Base-by-base conservation (phyloP, 1,140 invertebrate species). In the Zaprionus kolodkinae region DNA sequence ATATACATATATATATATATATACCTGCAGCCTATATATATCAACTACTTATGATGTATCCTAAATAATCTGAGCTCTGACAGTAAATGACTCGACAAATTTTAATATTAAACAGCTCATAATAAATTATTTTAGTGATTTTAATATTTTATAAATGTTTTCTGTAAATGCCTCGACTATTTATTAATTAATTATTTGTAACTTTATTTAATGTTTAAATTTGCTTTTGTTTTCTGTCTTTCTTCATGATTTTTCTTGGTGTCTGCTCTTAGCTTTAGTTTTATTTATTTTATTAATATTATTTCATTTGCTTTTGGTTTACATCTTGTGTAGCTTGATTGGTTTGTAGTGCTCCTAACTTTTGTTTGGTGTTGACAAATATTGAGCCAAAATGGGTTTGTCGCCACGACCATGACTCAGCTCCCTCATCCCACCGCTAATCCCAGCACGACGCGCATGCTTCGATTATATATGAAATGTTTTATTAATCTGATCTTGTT, bases 401-500 rank as follows among this genome's bases (percentile, higher is more conserved):
- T 72, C 66, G 71, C 52, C 66, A 59, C 35, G 52, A 59, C 43
- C 60, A 70, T 52, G 52, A 63, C 36, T 60, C 52, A 62, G 74
- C 74, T 66, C 48, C 48, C 15, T 50, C 57, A 48, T 35, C 21
- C n/a, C 25, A 9, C 17, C 62, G n/a, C 3, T n/a, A 40, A 6
- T 13, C 78, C 57, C 65, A 67, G 82, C 83, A 87, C 85, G 83
- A 45, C 3, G 27, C 27, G 71, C 76, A 79, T 86, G 66, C 27
- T 21, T 15, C 12, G 11, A 33, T 9, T 9, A 6, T 30, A 30
- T 3, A 30, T 50, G 11, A 6, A 35, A 21, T 36, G 17, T 10
- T 9, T 38, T 30, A 56, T 50, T 70, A 55, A 76, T 17, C n/a
- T 17, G 3, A n/a, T 13, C n/a, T 5, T 30, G 1, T 15, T 62